A percentile compares a stretch with the other conserved stretches of the same genome.
These are phyloP conservation scores for Trematocara variabile DNA, from an alignment of 2,113 vertebrate species.

Conservation along the genomic window DNA sequence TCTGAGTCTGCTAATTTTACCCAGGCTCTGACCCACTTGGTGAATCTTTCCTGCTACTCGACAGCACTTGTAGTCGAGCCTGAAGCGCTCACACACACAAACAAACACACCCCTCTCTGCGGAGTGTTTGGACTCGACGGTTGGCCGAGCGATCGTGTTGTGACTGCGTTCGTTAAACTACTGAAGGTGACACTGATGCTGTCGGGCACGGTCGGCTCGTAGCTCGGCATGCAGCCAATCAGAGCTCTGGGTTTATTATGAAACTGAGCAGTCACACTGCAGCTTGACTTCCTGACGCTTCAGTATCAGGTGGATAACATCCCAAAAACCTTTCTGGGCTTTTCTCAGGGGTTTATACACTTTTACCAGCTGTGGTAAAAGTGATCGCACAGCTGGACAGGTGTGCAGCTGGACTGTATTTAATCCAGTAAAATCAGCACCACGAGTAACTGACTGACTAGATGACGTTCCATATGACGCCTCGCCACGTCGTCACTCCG, in stretches of 20 bases:
- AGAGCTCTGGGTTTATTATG: not conserved
- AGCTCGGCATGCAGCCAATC: not conserved
- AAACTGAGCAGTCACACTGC: not conserved
- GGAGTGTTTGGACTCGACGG: not conserved
- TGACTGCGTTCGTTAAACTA: not conserved
- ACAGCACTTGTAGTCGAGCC: not conserved
- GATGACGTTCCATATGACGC: not conserved
- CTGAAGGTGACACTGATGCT: not conserved
- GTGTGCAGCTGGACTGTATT: not conserved
- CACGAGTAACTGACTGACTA: not conserved
- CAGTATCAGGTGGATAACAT: not conserved
- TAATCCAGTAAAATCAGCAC: not conserved
- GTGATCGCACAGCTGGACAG: not conserved
- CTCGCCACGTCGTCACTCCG: not conserved
- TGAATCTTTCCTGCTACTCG: not conserved
- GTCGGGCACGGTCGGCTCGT: not conserved
- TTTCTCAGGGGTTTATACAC: not conserved
- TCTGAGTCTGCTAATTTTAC: conserved; percentile 32
- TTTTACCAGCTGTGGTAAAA: not conserved
- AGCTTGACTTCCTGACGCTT: not conserved
- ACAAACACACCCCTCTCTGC: not conserved
- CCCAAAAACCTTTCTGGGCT: not conserved
- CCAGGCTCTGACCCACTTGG: conserved; percentile 39
- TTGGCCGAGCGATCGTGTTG: not conserved
- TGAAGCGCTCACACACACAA: not conserved